Conservation (phyloP, 2,797 vertebrate genomes). For the Tragopan temminckii region DNA sequence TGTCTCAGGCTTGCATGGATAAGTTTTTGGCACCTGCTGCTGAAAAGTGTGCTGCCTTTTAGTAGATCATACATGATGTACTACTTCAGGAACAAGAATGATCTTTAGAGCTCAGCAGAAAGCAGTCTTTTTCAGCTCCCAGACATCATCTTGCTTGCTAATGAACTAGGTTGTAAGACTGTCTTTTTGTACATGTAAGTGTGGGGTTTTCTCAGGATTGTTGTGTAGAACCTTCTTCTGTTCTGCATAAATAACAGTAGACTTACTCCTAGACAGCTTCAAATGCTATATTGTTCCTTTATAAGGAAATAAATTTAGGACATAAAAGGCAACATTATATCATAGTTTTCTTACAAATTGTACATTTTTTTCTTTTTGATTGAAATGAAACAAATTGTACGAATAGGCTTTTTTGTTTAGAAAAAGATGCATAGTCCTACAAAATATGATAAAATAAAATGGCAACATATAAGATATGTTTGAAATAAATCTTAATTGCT, state of each 20-base stretch:
- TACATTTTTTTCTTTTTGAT: not conserved
- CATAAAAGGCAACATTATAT: not conserved
- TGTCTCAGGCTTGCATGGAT: not conserved
- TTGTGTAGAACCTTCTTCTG: not conserved
- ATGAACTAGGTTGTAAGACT: not conserved
- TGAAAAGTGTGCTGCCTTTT: not conserved
- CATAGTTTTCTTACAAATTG: not conserved
- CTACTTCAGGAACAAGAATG: not conserved
- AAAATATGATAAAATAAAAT: not conserved
- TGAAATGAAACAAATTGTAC: not conserved
- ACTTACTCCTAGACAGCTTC: not conserved
- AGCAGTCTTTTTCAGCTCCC: not conserved
- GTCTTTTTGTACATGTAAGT: not conserved
- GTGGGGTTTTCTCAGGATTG: not conserved
- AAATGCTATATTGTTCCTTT: not conserved
- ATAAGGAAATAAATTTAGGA: slow-evolving; percentile 13
- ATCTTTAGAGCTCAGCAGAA: not conserved
- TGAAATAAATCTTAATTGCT: slow-evolving; percentile 15
- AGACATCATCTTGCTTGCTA: not conserved
- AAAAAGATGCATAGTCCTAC: not conserved
- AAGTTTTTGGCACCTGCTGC: not conserved
- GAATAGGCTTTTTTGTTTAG: not conserved
- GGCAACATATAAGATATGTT: not conserved
- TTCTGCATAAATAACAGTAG: not conserved
- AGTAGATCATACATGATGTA: not conserved